Evolutionary conservation across 2,888 invertebrate species (phyloP).

Genomic region (Habrosyne pyritoides): DNA sequence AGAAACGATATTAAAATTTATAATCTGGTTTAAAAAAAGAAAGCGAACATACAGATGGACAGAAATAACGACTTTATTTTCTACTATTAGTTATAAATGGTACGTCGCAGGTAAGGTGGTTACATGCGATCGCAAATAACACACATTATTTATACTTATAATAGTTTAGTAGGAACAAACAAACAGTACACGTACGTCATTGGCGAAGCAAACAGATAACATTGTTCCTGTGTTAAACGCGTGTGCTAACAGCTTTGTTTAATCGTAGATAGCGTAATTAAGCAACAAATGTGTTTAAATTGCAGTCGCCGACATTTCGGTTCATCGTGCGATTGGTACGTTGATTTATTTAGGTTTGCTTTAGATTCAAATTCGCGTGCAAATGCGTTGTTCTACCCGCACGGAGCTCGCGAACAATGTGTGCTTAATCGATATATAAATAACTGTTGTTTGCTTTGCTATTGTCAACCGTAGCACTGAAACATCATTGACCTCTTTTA

Average conservation of each 20-base stretch:
- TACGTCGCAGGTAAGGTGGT: neutral
- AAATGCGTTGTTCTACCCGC: neutral
- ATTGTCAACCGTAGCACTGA: no score
- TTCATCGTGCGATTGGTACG: conserved; percentile 1
- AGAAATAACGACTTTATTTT: no score
- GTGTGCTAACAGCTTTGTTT: conserved; percentile 12
- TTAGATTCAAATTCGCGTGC: neutral
- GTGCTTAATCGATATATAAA: neutral
- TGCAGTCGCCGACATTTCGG: neutral
- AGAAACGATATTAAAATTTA: no score
- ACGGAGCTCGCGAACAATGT: neutral
- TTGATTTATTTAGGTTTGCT: conserved; percentile 5
- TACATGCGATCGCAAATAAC: neutral
- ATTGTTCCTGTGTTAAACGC: conserved; percentile 20
- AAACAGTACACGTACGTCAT: neutral
- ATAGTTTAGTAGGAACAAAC: neutral
- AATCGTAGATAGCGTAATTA: conserved; percentile 6
- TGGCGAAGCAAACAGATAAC: conserved; percentile 15
- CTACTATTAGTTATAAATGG: neutral
- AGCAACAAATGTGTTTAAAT: conserved; percentile 14
- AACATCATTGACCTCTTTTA: no score
- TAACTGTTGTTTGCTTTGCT: no score
- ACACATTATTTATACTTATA: neutral
- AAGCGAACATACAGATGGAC: no score
- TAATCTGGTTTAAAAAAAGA: no score